phyloP scores from a whole-genome alignment of 2,113 vertebrate species.

The Psephotus haematonotus region DNA sequence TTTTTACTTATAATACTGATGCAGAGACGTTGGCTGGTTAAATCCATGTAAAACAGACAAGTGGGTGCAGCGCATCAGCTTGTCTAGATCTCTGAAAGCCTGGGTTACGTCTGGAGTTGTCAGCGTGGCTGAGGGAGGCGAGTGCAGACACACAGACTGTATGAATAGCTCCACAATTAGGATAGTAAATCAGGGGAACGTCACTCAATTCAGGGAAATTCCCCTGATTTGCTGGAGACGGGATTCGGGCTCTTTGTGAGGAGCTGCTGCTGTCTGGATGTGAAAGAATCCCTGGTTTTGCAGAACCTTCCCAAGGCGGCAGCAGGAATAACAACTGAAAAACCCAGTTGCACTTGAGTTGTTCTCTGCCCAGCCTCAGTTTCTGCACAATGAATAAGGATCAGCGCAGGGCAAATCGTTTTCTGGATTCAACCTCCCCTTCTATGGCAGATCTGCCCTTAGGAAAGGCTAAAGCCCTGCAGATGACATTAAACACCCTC shows the following conservation, averaged over 20 bases:
- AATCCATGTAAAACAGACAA: not conserved
- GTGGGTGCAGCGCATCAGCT: constrained; percentile 18
- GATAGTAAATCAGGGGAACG: not conserved
- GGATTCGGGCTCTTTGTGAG: not conserved
- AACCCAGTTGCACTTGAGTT: not conserved
- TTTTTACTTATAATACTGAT: not conserved
- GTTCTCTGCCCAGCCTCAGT: not conserved
- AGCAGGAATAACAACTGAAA: not conserved
- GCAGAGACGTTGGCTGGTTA: not conserved
- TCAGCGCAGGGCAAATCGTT: not conserved
- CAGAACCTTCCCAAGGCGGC: not conserved
- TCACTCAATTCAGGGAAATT: not conserved
- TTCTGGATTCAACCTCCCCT: not conserved
- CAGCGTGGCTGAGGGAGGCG: not conserved
- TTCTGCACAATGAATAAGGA: not conserved
- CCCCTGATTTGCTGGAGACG: not conserved
- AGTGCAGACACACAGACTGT: not conserved
- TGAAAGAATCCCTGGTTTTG: not conserved
- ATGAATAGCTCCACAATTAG: constrained; percentile 23
- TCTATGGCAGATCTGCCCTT: not conserved
- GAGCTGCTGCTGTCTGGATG: not conserved
- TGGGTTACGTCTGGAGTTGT: not conserved
- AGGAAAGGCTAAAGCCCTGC: not conserved
- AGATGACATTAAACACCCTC: not conserved
- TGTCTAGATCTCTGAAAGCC: not conserved